Percentiles rank a stretch among this genome's conserved stretches.
Conservation (phyloP, 2,888 invertebrate species). For the Cheilosia vulpina region DNA sequence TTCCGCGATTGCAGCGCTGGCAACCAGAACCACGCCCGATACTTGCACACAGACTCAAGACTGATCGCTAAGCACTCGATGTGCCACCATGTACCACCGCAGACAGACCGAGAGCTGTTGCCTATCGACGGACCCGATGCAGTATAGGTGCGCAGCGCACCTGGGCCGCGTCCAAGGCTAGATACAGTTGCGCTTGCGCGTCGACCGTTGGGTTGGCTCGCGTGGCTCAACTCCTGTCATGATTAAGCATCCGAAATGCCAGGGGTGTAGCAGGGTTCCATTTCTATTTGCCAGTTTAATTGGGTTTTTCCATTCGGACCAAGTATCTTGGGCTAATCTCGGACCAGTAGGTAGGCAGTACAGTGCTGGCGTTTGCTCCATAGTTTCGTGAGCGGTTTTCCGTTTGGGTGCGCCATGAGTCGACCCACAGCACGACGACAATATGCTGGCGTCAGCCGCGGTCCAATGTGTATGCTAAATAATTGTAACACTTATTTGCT, state of each 20-base stretch:
- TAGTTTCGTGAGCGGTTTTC: conserved; percentile 9
- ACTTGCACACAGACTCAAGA: conserved; percentile 24
- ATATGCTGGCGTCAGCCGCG: conserved; percentile 1
- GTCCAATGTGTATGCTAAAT: conserved; percentile 70
- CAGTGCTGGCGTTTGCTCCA: conserved; percentile 40
- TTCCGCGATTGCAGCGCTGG: conserved; percentile 71
- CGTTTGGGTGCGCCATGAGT: conserved; percentile 74
- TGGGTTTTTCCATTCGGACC: conserved; percentile 67
- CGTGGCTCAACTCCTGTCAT: conserved; percentile 74
- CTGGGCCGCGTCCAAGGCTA: conserved; percentile 71
- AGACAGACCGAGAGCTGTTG: conserved; percentile 17
- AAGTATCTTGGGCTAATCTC: conserved; percentile 51
- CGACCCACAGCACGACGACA: conserved; percentile 68
- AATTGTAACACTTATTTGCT: conserved; percentile 73
- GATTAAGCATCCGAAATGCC: conserved; percentile 68
- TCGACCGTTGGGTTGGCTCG: conserved; percentile 45
- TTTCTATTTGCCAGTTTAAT: conserved; percentile 73
- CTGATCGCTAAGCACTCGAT: conserved; percentile 50
- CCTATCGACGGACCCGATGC: conserved; percentile 49
- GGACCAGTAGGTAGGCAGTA: background rate
- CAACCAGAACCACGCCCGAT: conserved; percentile 74
- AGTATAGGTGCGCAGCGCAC: conserved; percentile 41
- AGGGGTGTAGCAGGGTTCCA: conserved; percentile 27
- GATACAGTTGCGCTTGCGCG: conserved; percentile 43
- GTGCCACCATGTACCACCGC: conserved; percentile 11